Percentiles rank a stretch among this genome's conserved stretches.
phyloP scores from a whole-genome alignment of 2,797 vertebrate genomes.

The Cyprinodon diabolis region DNA sequence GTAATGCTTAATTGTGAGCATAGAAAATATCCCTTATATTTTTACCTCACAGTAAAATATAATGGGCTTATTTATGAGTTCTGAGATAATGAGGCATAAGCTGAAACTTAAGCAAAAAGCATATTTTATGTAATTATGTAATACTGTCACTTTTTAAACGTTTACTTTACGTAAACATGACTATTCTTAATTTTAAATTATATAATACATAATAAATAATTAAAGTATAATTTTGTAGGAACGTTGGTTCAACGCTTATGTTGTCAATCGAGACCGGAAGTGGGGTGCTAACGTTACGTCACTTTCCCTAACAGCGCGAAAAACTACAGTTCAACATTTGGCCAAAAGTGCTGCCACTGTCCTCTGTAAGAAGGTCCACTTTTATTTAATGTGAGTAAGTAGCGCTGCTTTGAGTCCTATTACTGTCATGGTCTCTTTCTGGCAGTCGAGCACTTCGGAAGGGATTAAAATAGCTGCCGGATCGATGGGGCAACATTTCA shows the following conservation, averaged over 20 bases:
- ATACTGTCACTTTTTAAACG: too few species aligned
- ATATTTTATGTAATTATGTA: too few species aligned
- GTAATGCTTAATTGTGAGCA: not conserved
- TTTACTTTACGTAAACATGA: not conserved
- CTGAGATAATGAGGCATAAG: too few species aligned
- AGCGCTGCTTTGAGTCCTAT: fast-evolving
- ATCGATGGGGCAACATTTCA: not conserved
- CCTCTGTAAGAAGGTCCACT: not conserved
- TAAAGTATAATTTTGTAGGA: not conserved
- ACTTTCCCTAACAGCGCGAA: conserved; percentile 45
- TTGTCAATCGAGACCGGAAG: conserved; percentile 46
- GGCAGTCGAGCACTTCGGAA: not conserved
- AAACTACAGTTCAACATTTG: conserved; percentile 22
- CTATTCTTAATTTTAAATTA: too few species aligned
- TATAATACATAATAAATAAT: not conserved
- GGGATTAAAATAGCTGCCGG: not conserved
- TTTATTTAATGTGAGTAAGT: fast-evolving
- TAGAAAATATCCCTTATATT: not conserved
- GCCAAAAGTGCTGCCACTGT: not conserved
- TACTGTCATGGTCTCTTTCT: fast-evolving
- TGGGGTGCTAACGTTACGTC: conserved; percentile 1
- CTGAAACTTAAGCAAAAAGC: too few species aligned
- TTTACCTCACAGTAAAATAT: not conserved
- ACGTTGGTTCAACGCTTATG: not conserved
- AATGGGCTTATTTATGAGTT: too few species aligned